Percentiles rank a stretch among this genome's conserved stretches.
Evolutionary conservation across 2,888 invertebrate genomes (phyloP).

Genomic region (Archaeoteleia sp.): DNA sequence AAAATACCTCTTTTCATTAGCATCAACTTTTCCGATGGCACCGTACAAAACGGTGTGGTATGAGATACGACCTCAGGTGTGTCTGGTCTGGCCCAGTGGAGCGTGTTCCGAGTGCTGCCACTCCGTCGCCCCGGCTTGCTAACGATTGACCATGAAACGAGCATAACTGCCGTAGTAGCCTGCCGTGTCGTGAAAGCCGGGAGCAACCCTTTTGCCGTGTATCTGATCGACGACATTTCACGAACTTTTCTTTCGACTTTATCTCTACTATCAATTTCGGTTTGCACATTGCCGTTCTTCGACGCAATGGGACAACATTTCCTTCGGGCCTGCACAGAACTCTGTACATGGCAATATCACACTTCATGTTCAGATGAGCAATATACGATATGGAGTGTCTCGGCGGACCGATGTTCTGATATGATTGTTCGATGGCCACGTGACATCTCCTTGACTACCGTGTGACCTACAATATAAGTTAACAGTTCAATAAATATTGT

Average conservation of each 20-base stretch:
- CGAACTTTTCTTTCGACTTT: constrained; percentile 1
- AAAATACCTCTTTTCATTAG: constrained; percentile 2
- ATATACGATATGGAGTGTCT: constrained; percentile 10
- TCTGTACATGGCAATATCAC: constrained; percentile 58
- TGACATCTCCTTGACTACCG: constrained; percentile 55
- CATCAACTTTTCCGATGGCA: constrained; percentile 48
- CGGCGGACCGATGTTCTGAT: constrained; percentile 27
- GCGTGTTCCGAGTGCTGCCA: constrained; percentile 58
- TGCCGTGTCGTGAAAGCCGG: not conserved
- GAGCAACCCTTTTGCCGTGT: constrained; percentile 2
- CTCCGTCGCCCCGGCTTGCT: constrained; percentile 23
- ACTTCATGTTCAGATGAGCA: constrained; percentile 63
- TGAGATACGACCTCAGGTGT: constrained; percentile 60
- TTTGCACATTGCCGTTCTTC: no score
- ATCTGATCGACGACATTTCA: not conserved
- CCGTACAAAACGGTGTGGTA: not conserved
- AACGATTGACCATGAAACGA: constrained; percentile 28
- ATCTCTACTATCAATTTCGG: no score
- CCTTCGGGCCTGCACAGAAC: constrained; percentile 46
- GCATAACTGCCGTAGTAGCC: not conserved
- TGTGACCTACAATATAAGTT: constrained; percentile 49
- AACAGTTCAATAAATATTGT: no score
- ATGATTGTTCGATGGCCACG: constrained; percentile 50
- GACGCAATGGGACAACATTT: constrained; percentile 59
- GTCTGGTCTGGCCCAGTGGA: constrained; percentile 71